These are phyloP conservation scores for Lasius platythorax DNA, from an alignment of 2,888 invertebrate species.

Conservation along the genomic window DNA sequence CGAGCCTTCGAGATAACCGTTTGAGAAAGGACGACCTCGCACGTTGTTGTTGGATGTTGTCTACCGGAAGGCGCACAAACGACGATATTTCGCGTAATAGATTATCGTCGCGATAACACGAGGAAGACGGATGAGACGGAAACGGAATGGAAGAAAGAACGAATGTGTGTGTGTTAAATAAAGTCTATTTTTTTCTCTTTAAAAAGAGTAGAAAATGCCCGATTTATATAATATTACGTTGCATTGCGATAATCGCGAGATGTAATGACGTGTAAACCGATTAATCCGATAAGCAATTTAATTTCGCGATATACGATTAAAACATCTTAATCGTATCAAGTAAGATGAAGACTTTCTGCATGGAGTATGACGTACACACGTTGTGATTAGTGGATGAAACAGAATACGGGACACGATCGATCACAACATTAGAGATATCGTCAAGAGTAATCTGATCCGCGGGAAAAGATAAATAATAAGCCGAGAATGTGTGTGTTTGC, in stretches of 20 bases:
- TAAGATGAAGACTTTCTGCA: slow-evolving; percentile 56
- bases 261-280: slow-evolving; percentile 41
- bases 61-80: background rate
- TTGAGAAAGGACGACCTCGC: slow-evolving; percentile 26
- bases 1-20: slow-evolving; percentile 47
- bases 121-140: background rate
- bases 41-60: background rate
- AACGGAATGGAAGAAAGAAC: background rate
- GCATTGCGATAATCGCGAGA: background rate
- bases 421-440: slow-evolving; percentile 71
- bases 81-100: slow-evolving; percentile 9
- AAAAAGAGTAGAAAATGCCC: background rate
- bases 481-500: slow-evolving; percentile 20
- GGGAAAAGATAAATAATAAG: slow-evolving; percentile 72
- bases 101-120: slow-evolving; percentile 3
- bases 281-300: slow-evolving; percentile 62
- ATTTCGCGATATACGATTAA: slow-evolving; percentile 54
- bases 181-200: background rate
- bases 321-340: slow-evolving; percentile 32
- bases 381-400: slow-evolving; percentile 67
- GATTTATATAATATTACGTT: background rate
- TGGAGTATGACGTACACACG: slow-evolving; percentile 60
- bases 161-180: background rate
- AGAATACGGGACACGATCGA: slow-evolving; percentile 66
- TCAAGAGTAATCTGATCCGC: slow-evolving; percentile 72